Base-by-base conservation (phyloP, 2,797 vertebrate species). In the Rhinophrynus dorsalis region DNA sequence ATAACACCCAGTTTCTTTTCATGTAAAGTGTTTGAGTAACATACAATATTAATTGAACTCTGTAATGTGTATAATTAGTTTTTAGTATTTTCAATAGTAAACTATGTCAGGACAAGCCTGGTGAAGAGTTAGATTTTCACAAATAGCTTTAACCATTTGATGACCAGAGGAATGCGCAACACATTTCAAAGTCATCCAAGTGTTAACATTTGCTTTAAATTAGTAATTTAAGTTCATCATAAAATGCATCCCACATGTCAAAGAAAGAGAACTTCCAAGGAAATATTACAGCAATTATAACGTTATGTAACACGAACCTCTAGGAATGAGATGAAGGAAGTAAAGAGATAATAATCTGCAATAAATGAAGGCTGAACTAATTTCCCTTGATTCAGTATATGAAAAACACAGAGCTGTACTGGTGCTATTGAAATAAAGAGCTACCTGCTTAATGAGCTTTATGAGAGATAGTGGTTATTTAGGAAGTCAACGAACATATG, bases 271-370 rank as follows among this genome's bases (percentile, higher is more conserved):
- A 40, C 13, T n/a, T 40, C 37, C 37, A 40, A 40, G 13, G 15
- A 12, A 40, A 40, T 40, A 40, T 40, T 5, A n/a, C 4, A 40
- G 37, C 12, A 40, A 40, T 40, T 40, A n/a, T 81, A 77, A 75
- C 79, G 79, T 67, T 38, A 32, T 80, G 74, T 76, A 67, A 52
- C 35, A 10, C 44, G 33, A 75, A 77, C 17, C 65, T 80, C 66
- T 32, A 64, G 54, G 21, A 71, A 78, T 40, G 74, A 81, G 72
- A 64, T 75, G 67, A 78, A 80, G 75, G 6, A 57, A 65, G 33
- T 55, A 65, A 73, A 81, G 9, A 40, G 78, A 70, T 74, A 81
- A 76, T 67, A 57, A 54, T 6, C 62, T 74, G 76, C 60, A 79
- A 80, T 77, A 78, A 79, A 81, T 40, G 37, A 40, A 12, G 13